Conservation (phyloP, 2,797 vertebrate species). For the Macroramphosus scolopax region DNA sequence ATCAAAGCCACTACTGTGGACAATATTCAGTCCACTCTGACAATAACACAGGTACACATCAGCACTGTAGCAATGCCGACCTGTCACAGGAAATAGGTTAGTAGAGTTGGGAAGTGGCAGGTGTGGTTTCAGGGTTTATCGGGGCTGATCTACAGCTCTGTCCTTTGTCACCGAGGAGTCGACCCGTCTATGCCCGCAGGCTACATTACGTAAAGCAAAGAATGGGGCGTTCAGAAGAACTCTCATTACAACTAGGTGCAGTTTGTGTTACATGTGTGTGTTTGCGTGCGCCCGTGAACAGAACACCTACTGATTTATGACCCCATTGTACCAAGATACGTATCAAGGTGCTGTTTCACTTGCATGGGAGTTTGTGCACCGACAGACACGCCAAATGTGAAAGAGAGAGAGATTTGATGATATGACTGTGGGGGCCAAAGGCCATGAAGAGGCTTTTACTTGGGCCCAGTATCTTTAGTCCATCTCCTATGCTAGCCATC, state of each 20-base stretch:
- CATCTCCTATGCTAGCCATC: constrained; percentile 5
- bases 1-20: constrained; percentile 10
- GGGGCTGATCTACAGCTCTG: constrained; percentile 16
- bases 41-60: constrained; percentile 10
- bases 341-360: constrained; percentile 11
- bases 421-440: too few species aligned
- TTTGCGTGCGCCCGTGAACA: not conserved
- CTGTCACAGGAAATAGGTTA: constrained; percentile 11
- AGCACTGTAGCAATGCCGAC: constrained; percentile 8
- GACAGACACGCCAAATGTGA: too few species aligned
- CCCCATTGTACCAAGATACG: constrained; percentile 9
- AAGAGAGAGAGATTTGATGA: too few species aligned
- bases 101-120: constrained; percentile 23
- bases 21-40: constrained; percentile 18
- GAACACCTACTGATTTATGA: constrained; percentile 22
- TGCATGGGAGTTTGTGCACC: too few species aligned
- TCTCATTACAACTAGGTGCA: constrained; percentile 13
- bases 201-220: constrained; percentile 39
- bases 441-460: too few species aligned
- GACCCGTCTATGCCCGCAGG: constrained; percentile 59
- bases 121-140: constrained; percentile 37
- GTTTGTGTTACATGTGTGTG: constrained; percentile 14
- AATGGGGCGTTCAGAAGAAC: constrained; percentile 41
- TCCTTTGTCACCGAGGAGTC: constrained; percentile 54
- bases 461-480: constrained; percentile 1